phyloP scores from a whole-genome alignment of 2,797 vertebrate species.

The Dicrostonyx torquatus region DNA sequence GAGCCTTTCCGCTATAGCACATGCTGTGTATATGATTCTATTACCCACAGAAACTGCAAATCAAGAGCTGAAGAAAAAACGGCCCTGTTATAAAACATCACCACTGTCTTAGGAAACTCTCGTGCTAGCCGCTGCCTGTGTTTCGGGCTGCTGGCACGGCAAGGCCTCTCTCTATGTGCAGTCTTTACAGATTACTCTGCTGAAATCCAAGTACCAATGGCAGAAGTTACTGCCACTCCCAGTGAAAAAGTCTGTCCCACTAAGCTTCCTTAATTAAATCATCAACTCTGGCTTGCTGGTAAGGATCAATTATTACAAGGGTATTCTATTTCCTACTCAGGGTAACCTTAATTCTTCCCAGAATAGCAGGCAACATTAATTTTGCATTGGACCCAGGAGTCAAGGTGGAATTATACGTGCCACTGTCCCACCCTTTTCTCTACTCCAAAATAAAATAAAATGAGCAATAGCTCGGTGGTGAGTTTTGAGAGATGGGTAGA shows the following conservation, averaged over 20 bases:
- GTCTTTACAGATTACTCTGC: constrained; percentile 46
- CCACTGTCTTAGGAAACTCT: neutral
- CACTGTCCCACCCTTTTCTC: neutral
- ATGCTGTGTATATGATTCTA: neutral
- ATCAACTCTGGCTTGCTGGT: constrained; percentile 73
- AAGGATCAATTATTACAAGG: constrained; percentile 77
- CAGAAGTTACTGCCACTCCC: neutral
- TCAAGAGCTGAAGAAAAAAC: constrained; percentile 41
- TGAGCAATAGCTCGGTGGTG: constrained; percentile 42
- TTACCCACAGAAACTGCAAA: neutral
- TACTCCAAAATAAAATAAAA: constrained; percentile 80
- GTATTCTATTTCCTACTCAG: constrained; percentile 78
- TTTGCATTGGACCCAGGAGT: constrained; percentile 79
- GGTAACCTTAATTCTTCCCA: constrained; percentile 81
- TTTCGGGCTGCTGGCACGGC: neutral
- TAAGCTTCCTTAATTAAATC: constrained; percentile 74
- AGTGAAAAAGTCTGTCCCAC: constrained; percentile 64
- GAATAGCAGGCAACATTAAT: constrained; percentile 82
- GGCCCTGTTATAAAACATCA: neutral
- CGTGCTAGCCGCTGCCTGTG: neutral
- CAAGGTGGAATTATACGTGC: constrained; percentile 73
- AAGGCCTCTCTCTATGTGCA: neutral
- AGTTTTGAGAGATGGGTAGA: constrained; percentile 52
- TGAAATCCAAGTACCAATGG: constrained; percentile 47
- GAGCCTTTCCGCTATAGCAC: neutral